Percentiles rank a stretch among this genome's conserved stretches.
phyloP scores from a whole-genome alignment of 2,797 vertebrate species.

The Synaphobranchus kaupii region DNA sequence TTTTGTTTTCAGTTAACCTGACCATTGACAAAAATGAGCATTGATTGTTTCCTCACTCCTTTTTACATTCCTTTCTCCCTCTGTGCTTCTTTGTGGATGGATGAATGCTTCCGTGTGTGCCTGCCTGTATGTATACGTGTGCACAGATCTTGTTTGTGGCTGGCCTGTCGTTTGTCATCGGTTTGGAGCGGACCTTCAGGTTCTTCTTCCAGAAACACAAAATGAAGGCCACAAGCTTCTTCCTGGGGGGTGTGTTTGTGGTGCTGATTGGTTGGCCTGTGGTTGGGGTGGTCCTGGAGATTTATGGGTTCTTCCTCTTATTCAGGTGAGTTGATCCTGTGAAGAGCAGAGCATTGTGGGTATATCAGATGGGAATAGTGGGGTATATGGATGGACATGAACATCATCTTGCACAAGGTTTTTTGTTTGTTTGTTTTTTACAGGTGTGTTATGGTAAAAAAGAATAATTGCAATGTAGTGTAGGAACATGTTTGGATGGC shows the following conservation, averaged over 20 bases:
- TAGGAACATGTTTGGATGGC: neutral
- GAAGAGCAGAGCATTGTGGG: neutral
- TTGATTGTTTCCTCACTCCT: neutral
- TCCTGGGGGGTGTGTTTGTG: slow-evolving; percentile 92
- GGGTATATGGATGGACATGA: neutral
- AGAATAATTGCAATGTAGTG: neutral
- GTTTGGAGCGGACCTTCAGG: slow-evolving; percentile 93
- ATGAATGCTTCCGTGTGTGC: slow-evolving; percentile 23
- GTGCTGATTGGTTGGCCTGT: slow-evolving; percentile 97
- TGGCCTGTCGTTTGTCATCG: slow-evolving; percentile 93
- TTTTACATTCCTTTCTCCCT: neutral
- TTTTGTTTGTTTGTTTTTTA: slow-evolving; percentile 6
- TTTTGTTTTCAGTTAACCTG: neutral
- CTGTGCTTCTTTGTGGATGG: neutral
- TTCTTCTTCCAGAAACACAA: slow-evolving; percentile 99
- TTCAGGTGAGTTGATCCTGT: slow-evolving; percentile 81
- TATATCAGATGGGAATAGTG: neutral
- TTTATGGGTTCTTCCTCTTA: slow-evolving; percentile 96
- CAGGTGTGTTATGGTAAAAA: neutral
- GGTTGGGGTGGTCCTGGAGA: slow-evolving; percentile 91
- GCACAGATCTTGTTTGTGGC: slow-evolving; percentile 93
- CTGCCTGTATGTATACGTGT: slow-evolving; percentile 2
- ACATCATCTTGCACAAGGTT: neutral
- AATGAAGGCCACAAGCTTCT: slow-evolving; percentile 94
- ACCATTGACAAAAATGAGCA: neutral